Base-by-base conservation (phyloP, 2,888 invertebrate species). In the Aphodius sticticus region DNA sequence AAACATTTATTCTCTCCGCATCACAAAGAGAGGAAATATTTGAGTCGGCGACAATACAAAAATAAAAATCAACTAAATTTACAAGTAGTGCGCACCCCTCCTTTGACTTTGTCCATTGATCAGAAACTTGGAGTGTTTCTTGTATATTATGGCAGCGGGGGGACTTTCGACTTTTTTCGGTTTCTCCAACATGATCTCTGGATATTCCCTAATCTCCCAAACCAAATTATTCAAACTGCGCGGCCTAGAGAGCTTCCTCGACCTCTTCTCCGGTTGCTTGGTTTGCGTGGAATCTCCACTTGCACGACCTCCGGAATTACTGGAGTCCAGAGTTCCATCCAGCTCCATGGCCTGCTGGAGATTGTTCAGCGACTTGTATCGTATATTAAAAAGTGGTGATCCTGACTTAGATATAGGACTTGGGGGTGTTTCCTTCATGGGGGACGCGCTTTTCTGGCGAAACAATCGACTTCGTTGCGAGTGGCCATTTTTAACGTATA, bases 171-270 rank as follows among this genome's bases (percentile, higher is more conserved):
- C 79, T 86, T 88, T 87, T 81, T 87, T 88, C 78, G 86, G 84
- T 82, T 88, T 88, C 69, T 88, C 87, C 69, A 86, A 84, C 69
- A 86, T 84, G 79, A 88, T 88, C 78, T 88, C 88, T 2, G 88
- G 88, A 82, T 87, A 87, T 77, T 88, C 89, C 70, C 88, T 82
- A 38, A 88, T 86, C 88, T 96, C 96, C 96, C 96, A 96, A 82
- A 96, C 96, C 86, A 97, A 92, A 90, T 96, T 96, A 82, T 96
- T 96, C 86, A 97, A 90, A 81, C 96, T 96, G 84, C 96, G 93
- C 77, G 96, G 96, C 87, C 96, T 92, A 85, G 95, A 95, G 81
- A 97, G 89, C 86, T 95, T 94, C 84, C 96, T 92, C 77, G 94
- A 95, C 86, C 95, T 91, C 88, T 96, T 96, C 86, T 96, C 96